phyloP scores from a whole-genome alignment of 2,888 invertebrate genomes.

The Thymelicus sylvestris region DNA sequence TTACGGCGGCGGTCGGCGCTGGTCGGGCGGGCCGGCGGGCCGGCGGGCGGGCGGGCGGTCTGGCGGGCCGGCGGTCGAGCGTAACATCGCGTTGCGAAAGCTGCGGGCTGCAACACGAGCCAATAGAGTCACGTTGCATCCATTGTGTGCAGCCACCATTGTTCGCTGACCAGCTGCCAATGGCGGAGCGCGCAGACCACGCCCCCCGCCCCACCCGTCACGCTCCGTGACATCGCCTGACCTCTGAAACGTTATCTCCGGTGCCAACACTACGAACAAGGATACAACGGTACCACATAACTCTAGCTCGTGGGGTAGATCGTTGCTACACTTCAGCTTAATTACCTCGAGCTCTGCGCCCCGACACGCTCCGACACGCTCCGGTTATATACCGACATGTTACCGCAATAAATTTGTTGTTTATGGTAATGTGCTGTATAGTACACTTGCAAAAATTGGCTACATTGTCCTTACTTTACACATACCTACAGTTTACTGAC shows the following conservation, averaged over 20 bases:
- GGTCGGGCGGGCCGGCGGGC: too few relatives aligned
- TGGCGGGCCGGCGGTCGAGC: not conserved
- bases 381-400: constrained; percentile 13
- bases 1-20: not conserved
- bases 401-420: constrained; percentile 23
- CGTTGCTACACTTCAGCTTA: constrained; percentile 25
- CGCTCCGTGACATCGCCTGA: constrained; percentile 37
- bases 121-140: constrained; percentile 58
- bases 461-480: not conserved
- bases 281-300: constrained; percentile 28
- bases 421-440: constrained; percentile 7
- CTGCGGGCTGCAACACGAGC: constrained; percentile 37
- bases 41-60: not conserved
- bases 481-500: too few relatives aligned
- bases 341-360: constrained; percentile 16
- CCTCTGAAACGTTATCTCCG: constrained; percentile 39
- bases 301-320: constrained; percentile 20
- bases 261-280: not conserved
- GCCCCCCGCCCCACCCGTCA: constrained; percentile 44
- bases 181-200: constrained; percentile 43
- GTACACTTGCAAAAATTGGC: not conserved
- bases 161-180: constrained; percentile 43
- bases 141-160: constrained; percentile 51
- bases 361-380: not conserved
- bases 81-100: constrained; percentile 33